Conservation (phyloP, 2,113 vertebrate genomes). For the Argyrosomus japonicus region DNA sequence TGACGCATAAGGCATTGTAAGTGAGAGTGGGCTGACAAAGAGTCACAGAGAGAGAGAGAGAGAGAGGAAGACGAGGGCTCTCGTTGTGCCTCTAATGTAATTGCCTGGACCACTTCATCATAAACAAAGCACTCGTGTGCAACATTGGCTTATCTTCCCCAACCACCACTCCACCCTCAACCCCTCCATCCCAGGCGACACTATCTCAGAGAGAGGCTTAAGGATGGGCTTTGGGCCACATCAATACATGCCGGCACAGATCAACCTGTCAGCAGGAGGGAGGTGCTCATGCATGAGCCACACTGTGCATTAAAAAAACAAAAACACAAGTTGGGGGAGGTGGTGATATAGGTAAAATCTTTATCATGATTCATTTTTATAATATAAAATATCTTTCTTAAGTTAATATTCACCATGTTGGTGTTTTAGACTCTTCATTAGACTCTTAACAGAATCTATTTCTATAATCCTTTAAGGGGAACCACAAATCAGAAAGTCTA, state of each 20-base stretch:
- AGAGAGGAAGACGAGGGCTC: slow-evolving; percentile 15
- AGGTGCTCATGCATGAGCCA: background rate
- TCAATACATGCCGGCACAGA: slow-evolving; percentile 62
- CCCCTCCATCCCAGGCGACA: slow-evolving; percentile 45
- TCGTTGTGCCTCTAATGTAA: slow-evolving; percentile 70
- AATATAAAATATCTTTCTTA: background rate
- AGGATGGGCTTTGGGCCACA: slow-evolving; percentile 47
- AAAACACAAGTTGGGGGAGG: background rate
- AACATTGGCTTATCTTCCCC: slow-evolving; percentile 59
- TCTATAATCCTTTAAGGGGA: background rate
- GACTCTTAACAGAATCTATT: background rate
- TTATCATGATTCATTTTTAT: background rate
- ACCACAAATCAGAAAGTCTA: too few species aligned
- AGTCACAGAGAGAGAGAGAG: slow-evolving; percentile 19
- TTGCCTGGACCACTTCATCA: slow-evolving; percentile 77
- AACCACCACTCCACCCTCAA: slow-evolving; percentile 53
- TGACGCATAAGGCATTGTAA: slow-evolving; percentile 28
- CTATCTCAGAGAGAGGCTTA: slow-evolving; percentile 57
- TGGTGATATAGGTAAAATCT: background rate
- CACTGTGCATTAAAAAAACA: background rate
- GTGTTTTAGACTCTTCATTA: too few species aligned
- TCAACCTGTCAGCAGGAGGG: slow-evolving; percentile 59
- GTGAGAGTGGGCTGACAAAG: slow-evolving; percentile 39
- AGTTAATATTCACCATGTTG: background rate
- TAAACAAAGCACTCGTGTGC: slow-evolving; percentile 72